These are phyloP conservation scores for Turdus rufiventris DNA, from an alignment of 2,113 vertebrate species.

Conservation along the genomic window DNA sequence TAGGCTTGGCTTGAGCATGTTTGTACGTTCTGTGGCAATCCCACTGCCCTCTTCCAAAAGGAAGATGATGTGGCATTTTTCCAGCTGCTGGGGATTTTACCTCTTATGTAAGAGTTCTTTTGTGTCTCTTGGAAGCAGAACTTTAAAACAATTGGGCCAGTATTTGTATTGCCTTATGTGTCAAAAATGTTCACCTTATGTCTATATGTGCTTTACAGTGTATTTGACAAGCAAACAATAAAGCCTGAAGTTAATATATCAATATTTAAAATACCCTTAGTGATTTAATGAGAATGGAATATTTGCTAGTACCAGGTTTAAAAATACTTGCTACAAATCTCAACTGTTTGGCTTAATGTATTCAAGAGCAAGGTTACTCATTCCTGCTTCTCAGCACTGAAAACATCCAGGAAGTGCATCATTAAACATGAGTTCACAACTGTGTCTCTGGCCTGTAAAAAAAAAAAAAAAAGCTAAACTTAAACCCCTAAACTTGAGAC, in stretches of 20 bases:
- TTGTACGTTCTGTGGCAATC: not conserved
- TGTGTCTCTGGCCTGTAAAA: not conserved
- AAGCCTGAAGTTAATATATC: not conserved
- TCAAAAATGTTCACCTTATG: not conserved
- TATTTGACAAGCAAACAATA: not conserved
- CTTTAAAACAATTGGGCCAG: not conserved
- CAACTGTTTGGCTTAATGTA: not conserved
- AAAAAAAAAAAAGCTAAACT: not conserved
- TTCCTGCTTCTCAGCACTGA: not conserved
- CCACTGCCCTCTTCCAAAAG: not conserved
- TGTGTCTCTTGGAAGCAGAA: not conserved
- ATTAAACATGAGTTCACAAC: not conserved
- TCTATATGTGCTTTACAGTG: not conserved
- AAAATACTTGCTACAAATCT: not conserved
- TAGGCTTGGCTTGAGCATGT: not conserved
- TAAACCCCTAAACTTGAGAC: not conserved
- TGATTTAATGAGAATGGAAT: not conserved
- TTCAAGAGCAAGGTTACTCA: not conserved
- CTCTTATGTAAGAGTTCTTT: not conserved
- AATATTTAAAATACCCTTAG: not conserved
- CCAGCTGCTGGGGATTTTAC: not conserved
- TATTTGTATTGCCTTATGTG: not conserved
- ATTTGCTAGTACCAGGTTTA: not conserved
- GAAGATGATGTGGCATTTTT: not conserved
- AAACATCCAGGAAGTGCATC: not conserved